phyloP scores from a whole-genome alignment of 2,888 invertebrate species.

The Coenonympha arcania region DNA sequence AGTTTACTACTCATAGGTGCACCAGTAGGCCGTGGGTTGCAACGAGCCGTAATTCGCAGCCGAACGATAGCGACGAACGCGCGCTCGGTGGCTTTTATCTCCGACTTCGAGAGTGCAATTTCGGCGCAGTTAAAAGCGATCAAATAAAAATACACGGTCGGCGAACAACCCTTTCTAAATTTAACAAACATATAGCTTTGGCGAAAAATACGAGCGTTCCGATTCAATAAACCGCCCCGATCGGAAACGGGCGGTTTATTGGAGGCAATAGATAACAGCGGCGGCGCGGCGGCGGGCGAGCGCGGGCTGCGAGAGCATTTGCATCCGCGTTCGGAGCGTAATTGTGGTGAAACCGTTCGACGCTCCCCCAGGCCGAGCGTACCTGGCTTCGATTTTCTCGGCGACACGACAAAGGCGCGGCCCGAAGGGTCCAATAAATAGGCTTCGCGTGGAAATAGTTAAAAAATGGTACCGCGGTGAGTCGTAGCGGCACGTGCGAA shows the following conservation, averaged over 20 bases:
- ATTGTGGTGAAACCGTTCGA: conserved; percentile 62
- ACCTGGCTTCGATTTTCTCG: conserved; percentile 69
- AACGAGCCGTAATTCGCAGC: conserved; percentile 36
- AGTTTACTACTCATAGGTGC: no score
- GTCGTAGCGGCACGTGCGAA: conserved; percentile 39
- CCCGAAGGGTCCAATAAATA: conserved; percentile 69
- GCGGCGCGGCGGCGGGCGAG: conserved; percentile 67
- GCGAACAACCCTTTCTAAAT: conserved; percentile 14
- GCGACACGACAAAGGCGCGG: conserved; percentile 71
- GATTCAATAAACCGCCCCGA: conserved; percentile 53
- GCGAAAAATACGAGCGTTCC: conserved; percentile 33
- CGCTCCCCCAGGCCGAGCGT: conserved; percentile 51
- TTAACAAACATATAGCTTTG: conserved; percentile 20
- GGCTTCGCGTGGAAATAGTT: conserved; percentile 61
- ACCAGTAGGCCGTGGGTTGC: no score
- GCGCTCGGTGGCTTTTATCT: background rate
- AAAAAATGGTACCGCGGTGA: conserved; percentile 48
- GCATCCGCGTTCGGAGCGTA: conserved; percentile 67
- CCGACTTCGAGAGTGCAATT: background rate
- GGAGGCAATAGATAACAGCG: conserved; percentile 66
- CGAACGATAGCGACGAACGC: background rate
- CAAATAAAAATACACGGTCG: conserved; percentile 1
- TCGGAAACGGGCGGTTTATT: conserved; percentile 65
- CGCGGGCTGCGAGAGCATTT: conserved; percentile 63
- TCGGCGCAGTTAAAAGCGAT: conserved; percentile 1